These are phyloP conservation scores for Drosophila neocordata DNA, from an alignment of 1,140 invertebrate species.

Conservation along the genomic window DNA sequence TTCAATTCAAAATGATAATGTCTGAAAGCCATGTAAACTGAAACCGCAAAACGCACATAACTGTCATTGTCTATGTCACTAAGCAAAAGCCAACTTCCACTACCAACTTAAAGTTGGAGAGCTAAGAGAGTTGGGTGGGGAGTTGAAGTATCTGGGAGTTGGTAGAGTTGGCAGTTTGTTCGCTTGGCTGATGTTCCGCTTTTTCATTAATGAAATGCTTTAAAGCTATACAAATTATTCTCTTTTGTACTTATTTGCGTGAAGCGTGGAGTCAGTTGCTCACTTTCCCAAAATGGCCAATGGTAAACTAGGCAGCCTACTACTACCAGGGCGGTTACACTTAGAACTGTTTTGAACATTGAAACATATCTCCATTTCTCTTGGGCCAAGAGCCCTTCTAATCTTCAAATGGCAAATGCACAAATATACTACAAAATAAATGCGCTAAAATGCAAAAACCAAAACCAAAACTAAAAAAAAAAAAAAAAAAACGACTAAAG, in stretches of 20 bases:
- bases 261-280: constrained; percentile 15
- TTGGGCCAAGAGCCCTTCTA: not conserved
- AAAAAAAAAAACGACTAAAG: not conserved
- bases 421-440: not conserved
- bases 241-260: constrained; percentile 48
- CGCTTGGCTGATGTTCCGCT: constrained; percentile 33
- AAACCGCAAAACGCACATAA: constrained; percentile 68
- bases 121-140: not conserved
- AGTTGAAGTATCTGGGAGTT: constrained; percentile 17
- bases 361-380: not conserved
- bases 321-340: constrained; percentile 40
- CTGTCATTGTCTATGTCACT: constrained; percentile 67
- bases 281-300: constrained; percentile 42
- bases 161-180: constrained; percentile 33
- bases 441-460: not conserved
- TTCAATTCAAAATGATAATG: constrained; percentile 31
- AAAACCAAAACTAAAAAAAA: not conserved
- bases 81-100: constrained; percentile 25
- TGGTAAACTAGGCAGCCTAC: not conserved
- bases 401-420: constrained; percentile 6
- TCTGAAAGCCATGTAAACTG: constrained; percentile 48
- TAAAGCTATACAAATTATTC: constrained; percentile 52
- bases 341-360: not conserved
- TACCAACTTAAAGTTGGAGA: constrained; percentile 10
- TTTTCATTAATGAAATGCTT: constrained; percentile 50